phyloP scores from a whole-genome alignment of 2,113 vertebrate genomes.

The Peucedramus taeniatus region DNA sequence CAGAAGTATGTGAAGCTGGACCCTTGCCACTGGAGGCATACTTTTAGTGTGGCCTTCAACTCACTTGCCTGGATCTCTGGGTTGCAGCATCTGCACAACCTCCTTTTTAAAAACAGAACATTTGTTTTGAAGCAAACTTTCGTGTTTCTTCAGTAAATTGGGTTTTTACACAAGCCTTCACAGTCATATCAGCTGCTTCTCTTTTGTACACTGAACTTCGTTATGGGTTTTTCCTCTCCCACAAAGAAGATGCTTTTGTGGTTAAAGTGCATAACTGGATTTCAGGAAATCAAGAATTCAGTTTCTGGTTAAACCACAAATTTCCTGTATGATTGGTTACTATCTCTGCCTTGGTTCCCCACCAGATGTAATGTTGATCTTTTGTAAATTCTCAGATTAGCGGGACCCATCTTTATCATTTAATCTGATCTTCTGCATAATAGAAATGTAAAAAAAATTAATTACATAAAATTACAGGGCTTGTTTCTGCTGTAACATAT shows the following conservation, averaged over 20 bases:
- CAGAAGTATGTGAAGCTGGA: neutral
- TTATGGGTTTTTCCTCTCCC: neutral
- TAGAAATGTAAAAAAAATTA: neutral
- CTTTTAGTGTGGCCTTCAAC: neutral
- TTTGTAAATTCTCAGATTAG: neutral
- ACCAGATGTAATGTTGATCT: neutral
- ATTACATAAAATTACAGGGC: neutral
- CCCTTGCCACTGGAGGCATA: neutral
- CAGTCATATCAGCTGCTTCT: neutral
- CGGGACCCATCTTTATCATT: neutral
- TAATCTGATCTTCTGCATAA: neutral
- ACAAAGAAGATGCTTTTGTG: conserved; percentile 19
- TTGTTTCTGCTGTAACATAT: neutral
- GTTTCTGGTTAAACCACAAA: conserved; percentile 43
- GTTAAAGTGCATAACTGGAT: conserved; percentile 2
- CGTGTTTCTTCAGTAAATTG: neutral
- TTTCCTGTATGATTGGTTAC: conserved; percentile 18
- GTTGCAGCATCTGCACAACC: neutral
- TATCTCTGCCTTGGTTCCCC: neutral
- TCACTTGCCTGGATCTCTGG: neutral
- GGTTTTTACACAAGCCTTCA: neutral
- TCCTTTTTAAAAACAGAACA: neutral
- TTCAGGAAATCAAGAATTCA: conserved; percentile 53
- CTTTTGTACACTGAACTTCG: neutral
- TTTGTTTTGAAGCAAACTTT: neutral